phyloP scores from a whole-genome alignment of 2,888 invertebrate genomes.

The Neuroscelio doddi region DNA sequence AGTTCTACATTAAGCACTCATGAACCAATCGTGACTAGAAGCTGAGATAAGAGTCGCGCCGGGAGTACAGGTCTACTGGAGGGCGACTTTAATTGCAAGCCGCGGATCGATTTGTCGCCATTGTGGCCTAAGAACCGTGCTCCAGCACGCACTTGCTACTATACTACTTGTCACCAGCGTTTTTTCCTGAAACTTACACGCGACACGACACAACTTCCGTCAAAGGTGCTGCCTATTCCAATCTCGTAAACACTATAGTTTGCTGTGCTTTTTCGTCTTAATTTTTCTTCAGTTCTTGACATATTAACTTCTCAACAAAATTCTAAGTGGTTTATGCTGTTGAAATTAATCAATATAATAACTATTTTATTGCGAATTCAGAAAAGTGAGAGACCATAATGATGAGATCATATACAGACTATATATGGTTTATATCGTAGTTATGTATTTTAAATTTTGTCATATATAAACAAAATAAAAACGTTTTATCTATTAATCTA shows the following conservation, averaged over 20 bases:
- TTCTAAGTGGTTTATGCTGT: no score
- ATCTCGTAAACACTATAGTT: slow-evolving; percentile 29
- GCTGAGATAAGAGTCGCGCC: slow-evolving; percentile 36
- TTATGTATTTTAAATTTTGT: no score
- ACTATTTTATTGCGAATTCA: no score
- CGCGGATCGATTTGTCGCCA: slow-evolving; percentile 48
- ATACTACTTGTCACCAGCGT: slow-evolving; percentile 17
- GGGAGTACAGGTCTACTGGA: slow-evolving; percentile 25
- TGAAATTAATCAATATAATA: no score
- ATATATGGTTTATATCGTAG: no score
- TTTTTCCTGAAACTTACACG: slow-evolving; percentile 31
- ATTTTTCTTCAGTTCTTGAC: slow-evolving; percentile 25
- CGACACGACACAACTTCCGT: slow-evolving; percentile 46
- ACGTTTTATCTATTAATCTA: no score
- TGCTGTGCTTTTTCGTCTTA: slow-evolving; percentile 27
- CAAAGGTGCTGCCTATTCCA: slow-evolving; percentile 36
- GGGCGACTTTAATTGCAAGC: slow-evolving; percentile 46
- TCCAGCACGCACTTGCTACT: slow-evolving; percentile 24
- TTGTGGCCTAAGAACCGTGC: slow-evolving; percentile 35
- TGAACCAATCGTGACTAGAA: slow-evolving; percentile 31
- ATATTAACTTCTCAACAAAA: slow-evolving; percentile 3
- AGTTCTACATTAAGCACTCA: slow-evolving; percentile 30
- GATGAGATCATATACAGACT: no score
- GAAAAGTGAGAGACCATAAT: no score
- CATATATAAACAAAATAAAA: no score